phyloP scores from a whole-genome alignment of 2,113 vertebrate genomes.

The Neogobius melanostomus region DNA sequence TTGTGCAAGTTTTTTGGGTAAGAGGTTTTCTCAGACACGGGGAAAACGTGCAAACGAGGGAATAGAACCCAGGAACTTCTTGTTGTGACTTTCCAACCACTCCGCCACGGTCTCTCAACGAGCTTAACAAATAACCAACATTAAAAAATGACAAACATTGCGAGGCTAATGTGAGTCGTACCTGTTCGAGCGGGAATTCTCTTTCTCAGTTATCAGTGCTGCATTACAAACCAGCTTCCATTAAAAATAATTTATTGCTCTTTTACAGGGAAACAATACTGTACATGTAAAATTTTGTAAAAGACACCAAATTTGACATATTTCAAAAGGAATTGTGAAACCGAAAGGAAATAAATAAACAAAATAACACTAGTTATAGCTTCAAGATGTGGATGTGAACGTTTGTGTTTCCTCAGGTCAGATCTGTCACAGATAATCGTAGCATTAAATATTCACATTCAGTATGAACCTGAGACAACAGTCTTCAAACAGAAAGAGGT shows the following conservation, averaged over 20 bases:
- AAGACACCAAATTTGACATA: slow-evolving; percentile 2
- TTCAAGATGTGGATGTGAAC: not conserved
- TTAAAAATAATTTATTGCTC: slow-evolving; percentile 1
- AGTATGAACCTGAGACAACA: not conserved
- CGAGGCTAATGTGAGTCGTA: not conserved
- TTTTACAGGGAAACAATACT: not conserved
- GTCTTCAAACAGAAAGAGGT: not conserved
- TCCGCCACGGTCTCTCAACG: no score
- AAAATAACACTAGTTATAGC: not conserved
- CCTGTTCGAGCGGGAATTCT: not conserved
- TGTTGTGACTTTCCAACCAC: no score
- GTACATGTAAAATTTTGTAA: slow-evolving; percentile 18
- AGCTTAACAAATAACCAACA: no score
- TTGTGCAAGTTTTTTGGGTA: not conserved
- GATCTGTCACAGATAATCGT: not conserved
- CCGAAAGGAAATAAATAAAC: not conserved
- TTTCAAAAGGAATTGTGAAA: not conserved
- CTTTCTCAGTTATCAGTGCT: not conserved
- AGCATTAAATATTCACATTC: not conserved
- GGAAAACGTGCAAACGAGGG: not conserved
- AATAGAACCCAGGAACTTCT: not conserved
- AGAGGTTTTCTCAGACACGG: no score
- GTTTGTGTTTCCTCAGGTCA: not conserved
- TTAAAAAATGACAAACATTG: no score
- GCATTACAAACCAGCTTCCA: not conserved